phyloP scores from a whole-genome alignment of 35 echinoderm and acorn worm genomes.

The Stichopus chloronotus region DNA sequence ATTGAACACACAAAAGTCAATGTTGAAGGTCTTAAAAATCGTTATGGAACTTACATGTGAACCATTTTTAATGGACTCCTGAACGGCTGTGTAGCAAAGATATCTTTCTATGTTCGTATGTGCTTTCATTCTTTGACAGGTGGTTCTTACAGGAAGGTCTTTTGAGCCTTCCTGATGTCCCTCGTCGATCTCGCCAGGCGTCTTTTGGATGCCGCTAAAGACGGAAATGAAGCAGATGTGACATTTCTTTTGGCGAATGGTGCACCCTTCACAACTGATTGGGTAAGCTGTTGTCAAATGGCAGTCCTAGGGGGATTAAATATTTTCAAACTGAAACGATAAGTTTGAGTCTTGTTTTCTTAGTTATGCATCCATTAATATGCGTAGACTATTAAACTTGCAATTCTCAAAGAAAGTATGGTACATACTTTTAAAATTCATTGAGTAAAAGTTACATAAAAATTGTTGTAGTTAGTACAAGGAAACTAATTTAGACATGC shows the following conservation, averaged over 20 bases:
- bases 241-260: conserved; percentile 90
- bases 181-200: conserved; percentile 87
- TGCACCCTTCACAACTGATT: conserved; percentile 95
- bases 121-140: not conserved
- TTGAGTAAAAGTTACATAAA: not conserved
- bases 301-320: too few relatives aligned
- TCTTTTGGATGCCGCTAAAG: conserved; percentile 81
- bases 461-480: not conserved
- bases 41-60: too few relatives aligned
- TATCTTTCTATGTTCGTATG: too few relatives aligned
- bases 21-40: too few relatives aligned
- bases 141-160: not conserved
- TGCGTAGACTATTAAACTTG: not conserved
- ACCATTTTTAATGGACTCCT: too few relatives aligned
- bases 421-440: not conserved
- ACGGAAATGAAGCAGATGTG: conserved; percentile 78
- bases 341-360: not conserved
- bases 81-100: too few relatives aligned
- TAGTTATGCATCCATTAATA: not conserved
- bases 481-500: too few relatives aligned
- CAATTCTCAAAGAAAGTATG: not conserved
- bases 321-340: not conserved
- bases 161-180: not conserved
- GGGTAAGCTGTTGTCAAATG: conserved; percentile 57
- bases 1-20: too few relatives aligned